Evolutionary conservation across 35 echinoderm and acorn worm species (phyloP).

Genomic region (Ophiothrix spiculata): DNA sequence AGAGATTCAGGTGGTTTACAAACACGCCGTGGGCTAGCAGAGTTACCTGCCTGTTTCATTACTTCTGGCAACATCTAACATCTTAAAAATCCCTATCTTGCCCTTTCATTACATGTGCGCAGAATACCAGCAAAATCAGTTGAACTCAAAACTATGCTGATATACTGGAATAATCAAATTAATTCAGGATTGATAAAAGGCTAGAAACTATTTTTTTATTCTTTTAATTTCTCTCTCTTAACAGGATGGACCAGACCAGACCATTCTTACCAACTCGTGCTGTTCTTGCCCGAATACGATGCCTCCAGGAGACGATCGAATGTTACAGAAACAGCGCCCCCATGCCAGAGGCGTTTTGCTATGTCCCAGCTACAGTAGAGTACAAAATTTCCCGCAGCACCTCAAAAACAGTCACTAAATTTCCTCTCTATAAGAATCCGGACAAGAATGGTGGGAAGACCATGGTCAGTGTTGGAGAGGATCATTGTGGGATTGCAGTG

Average conservation of each 20-base stretch:
- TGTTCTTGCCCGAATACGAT: conserved; percentile 72
- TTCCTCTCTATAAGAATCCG: conserved; percentile 3
- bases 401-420: not conserved
- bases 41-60: no score
- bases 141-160: no score
- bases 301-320: conserved; percentile 80
- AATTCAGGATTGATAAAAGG: no score
- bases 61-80: no score
- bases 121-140: no score
- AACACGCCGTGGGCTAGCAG: no score
- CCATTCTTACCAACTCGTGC: conserved; percentile 27
- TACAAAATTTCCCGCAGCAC: conserved; percentile 46
- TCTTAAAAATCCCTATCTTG: no score
- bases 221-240: no score
- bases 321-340: conserved; percentile 46
- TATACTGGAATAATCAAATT: no score
- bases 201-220: no score
- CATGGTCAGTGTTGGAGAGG: conserved; percentile 41
- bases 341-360: conserved; percentile 86
- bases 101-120: no score
- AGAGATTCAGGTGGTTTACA: no score
- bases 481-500: conserved; percentile 36
- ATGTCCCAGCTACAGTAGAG: conserved; percentile 63
- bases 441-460: conserved; percentile 35
- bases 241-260: not conserved